A percentile compares a stretch with the other conserved stretches of the same genome.
These are phyloP conservation scores for Chiroxiphia lanceolata DNA, from an alignment of 2,797 vertebrate genomes.

Conservation along the genomic window DNA sequence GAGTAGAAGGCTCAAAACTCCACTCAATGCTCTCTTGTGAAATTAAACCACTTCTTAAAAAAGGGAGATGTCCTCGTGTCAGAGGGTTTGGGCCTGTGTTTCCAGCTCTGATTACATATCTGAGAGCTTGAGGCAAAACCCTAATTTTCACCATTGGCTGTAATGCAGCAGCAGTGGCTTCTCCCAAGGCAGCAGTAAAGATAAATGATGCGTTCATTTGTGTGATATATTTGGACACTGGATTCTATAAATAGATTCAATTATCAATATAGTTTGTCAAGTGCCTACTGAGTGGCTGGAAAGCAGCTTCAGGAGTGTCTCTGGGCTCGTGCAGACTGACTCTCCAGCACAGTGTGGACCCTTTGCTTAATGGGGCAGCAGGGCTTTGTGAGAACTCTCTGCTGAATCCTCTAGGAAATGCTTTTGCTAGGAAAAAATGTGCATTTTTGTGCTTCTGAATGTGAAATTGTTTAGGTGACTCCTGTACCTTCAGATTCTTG, in stretches of 20 bases:
- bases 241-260: conserved; percentile 19
- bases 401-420: not conserved
- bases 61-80: not conserved
- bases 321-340: not conserved
- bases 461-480: not conserved
- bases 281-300: not conserved
- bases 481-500: not conserved
- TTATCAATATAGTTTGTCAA: not conserved
- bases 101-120: not conserved
- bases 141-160: accelerated
- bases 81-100: not conserved
- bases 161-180: not conserved
- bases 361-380: not conserved
- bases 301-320: not conserved
- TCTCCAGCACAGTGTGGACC: not conserved
- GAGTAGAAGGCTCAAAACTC: not conserved
- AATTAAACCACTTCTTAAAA: not conserved
- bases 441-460: not conserved
- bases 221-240: not conserved
- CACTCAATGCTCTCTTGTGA: accelerated
- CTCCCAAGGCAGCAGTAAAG: not conserved
- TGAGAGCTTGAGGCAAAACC: not conserved
- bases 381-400: not conserved
- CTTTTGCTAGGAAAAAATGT: not conserved
- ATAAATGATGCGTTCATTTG: not conserved